phyloP scores from a whole-genome alignment of 2,797 vertebrate genomes.

The Jordanella pulchra region DNA sequence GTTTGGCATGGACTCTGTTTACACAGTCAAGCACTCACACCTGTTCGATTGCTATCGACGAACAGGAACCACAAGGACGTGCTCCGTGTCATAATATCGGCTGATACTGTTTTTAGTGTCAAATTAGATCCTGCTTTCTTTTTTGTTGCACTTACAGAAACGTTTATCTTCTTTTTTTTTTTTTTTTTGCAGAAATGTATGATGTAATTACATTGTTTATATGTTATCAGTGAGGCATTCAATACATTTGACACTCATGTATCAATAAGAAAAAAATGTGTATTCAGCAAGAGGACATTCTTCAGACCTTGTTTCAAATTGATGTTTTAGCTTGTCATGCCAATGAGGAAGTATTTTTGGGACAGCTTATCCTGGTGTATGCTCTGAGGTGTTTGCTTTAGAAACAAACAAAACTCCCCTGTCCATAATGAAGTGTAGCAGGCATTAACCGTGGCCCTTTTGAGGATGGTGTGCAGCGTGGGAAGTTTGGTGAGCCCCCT shows the following conservation, averaged over 20 bases:
- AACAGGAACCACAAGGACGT: conserved; percentile 34
- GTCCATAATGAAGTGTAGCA: conserved; percentile 40
- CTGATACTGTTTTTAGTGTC: conserved; percentile 27
- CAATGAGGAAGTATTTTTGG: conserved; percentile 43
- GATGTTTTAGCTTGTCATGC: conserved; percentile 23
- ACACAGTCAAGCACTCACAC: conserved; percentile 59
- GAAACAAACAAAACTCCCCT: conserved; percentile 41
- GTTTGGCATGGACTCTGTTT: conserved; percentile 63
- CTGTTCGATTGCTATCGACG: conserved; percentile 60
- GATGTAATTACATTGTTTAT: background rate
- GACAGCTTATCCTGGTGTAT: conserved; percentile 30
- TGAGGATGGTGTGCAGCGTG: conserved; percentile 64
- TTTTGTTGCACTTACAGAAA: conserved; percentile 1
- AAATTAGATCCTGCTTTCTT: conserved; percentile 24
- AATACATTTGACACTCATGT: background rate
- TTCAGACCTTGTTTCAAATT: background rate
- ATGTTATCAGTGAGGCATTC: conserved; percentile 4
- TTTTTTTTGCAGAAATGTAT: background rate
- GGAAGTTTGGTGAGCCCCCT: conserved; percentile 76
- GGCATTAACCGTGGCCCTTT: conserved; percentile 31
- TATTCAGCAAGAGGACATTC: background rate
- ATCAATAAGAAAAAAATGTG: background rate
- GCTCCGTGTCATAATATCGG: conserved; percentile 14
- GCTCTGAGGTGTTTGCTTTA: conserved; percentile 3
- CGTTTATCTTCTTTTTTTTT: background rate